These are phyloP conservation scores for Abscondita cerata DNA, from an alignment of 2,888 invertebrate species.

Conservation along the genomic window DNA sequence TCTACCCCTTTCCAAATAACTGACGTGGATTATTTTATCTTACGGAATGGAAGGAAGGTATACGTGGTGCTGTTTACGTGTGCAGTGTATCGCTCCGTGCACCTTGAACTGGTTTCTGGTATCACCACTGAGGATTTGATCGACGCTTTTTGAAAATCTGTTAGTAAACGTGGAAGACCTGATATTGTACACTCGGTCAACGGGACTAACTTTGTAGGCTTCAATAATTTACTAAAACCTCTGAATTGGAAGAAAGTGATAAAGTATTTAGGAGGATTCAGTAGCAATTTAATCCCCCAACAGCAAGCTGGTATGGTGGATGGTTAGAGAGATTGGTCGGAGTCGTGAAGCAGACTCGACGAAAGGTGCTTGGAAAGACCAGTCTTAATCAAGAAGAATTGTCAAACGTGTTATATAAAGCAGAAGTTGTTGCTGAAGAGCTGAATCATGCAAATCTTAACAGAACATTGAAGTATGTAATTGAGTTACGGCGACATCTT, in stretches of 20 bases:
- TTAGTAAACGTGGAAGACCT: constrained; percentile 44
- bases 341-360: constrained; percentile 48
- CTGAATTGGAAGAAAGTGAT: constrained; percentile 39
- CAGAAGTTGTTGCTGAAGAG: constrained; percentile 43
- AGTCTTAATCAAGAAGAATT: constrained; percentile 41
- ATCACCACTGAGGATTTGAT: too few relatives aligned
- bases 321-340: constrained; percentile 57
- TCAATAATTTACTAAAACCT: constrained; percentile 38
- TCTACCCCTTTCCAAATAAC: too few relatives aligned
- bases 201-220: constrained; percentile 52
- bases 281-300: constrained; percentile 50
- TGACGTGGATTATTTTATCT: too few relatives aligned
- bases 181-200: constrained; percentile 51
- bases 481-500: background rate
- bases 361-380: constrained; percentile 45
- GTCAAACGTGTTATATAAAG: constrained; percentile 48
- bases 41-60: too few relatives aligned
- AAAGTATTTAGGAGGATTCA: constrained; percentile 30
- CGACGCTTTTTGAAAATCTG: too few relatives aligned
- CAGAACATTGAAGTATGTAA: too few relatives aligned
- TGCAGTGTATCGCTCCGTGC: too few relatives aligned
- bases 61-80: too few relatives aligned
- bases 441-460: too few relatives aligned
- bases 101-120: too few relatives aligned
- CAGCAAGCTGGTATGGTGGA: constrained; percentile 56